Evolutionary conservation across 2,888 invertebrate genomes (phyloP), one percentile per base, ranked within the genome.

Genomic region (Heliothis peltigera): DNA sequence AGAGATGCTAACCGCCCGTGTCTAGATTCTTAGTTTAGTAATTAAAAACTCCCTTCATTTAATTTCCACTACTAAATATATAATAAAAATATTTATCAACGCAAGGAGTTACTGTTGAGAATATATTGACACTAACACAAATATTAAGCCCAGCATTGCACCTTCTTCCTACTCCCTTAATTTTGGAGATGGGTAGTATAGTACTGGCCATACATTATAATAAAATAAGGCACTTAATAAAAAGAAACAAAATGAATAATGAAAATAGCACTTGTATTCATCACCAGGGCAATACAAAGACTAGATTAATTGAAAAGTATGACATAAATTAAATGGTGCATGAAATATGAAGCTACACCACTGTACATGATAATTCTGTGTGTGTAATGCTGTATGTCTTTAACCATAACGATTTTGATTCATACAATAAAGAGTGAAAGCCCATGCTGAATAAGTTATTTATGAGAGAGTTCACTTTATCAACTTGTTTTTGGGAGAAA

Each of bases 301-400:
- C 77, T 77, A 75, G 68, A 61, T 19, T 53, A 32, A 48, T 35
- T 21, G n/a, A 46, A 54, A 18, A 18, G 15, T 46, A 22, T 32
- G 47, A 35, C 47, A 59, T 39, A 51, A 46, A 53, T 28, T 52
- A 44, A 35, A 46, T 25, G 1, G 8, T 63, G 22, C 25, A 58
- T 43, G 18, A 25, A 35, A 42, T 43, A 22, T 25, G 22, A 52
- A 70, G 77, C 75, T 68, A 77, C 75, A 72, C 73, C 75, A 75
- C 73, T 46, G 19, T 59, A 12, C 7, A 25, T 19, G n/a, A 39
- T 44, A 59, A 64, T 21, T 17, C 17, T 64, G 39, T 44, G 19
- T 43, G 32, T 44, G 10, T 32, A 32, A 32, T 12, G 32, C 12
- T 32, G 12, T 32, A 32, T 32, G 32, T 25, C 10, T 25, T 58